Conservation (phyloP, 2,888 invertebrate species). For the Epistrophe eligans region DNA sequence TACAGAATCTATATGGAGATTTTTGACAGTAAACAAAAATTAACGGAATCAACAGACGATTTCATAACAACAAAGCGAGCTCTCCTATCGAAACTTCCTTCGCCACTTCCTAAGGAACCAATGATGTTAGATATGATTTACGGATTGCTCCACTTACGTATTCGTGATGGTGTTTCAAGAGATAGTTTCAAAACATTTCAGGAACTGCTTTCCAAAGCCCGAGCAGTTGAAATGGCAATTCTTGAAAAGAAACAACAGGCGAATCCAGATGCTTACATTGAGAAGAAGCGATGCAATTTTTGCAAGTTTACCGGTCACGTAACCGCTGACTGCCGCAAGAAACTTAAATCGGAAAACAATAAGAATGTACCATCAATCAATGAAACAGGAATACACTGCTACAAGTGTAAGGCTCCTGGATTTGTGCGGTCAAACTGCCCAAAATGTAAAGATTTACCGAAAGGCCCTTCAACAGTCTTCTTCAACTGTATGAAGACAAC, state of each 20-base stretch:
- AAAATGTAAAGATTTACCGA: too few species aligned
- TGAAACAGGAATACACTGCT: too few species aligned
- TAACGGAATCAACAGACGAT: conserved; percentile 14
- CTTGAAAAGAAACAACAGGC: neutral
- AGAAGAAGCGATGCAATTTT: neutral
- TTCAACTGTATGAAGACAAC: too few species aligned
- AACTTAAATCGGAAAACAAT: neutral
- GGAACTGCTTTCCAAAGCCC: neutral
- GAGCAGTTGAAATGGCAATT: neutral
- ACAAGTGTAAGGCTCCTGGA: too few species aligned
- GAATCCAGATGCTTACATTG: neutral
- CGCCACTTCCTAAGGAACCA: neutral
- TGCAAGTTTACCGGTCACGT: conserved; percentile 17
- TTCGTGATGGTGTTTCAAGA: neutral
- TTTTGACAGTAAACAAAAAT: conserved; percentile 15
- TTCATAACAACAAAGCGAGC: conserved; percentile 16
- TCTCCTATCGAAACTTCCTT: neutral
- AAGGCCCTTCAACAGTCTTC: too few species aligned
- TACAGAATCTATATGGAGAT: conserved; percentile 30
- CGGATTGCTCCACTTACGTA: neutral
- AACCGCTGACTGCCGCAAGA: neutral
- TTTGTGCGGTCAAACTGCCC: too few species aligned
- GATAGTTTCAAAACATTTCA: neutral
- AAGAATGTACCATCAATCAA: too few species aligned
- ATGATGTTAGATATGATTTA: conserved; percentile 35